phyloP scores from a whole-genome alignment of 1,140 invertebrate species.

The Plodia interpunctella region DNA sequence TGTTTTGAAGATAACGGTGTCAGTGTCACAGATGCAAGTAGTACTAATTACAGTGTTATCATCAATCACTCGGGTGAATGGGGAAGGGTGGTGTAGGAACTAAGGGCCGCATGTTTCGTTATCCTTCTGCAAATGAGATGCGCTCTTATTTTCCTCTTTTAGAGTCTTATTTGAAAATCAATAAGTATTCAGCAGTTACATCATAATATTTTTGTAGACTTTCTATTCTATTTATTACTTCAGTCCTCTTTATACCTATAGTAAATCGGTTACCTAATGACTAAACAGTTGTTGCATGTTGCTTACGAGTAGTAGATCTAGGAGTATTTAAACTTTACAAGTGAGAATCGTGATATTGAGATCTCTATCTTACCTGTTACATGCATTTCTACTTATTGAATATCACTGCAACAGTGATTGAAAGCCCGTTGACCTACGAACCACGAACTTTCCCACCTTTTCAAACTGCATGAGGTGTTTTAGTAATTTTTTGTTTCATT shows the following conservation, averaged over 20 bases:
- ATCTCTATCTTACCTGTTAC: constrained; percentile 8
- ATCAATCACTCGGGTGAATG: constrained; percentile 59
- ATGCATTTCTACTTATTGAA: not conserved
- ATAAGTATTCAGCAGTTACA: constrained; percentile 8
- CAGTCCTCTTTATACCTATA: not conserved
- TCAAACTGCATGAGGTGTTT: not conserved
- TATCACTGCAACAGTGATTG: constrained; percentile 13
- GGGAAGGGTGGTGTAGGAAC: constrained; percentile 27
- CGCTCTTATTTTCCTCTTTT: not conserved
- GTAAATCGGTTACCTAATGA: not conserved
- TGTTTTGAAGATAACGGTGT: constrained; percentile 16
- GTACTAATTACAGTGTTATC: constrained; percentile 59
- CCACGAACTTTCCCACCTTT: constrained; percentile 8
- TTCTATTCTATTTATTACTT: not conserved
- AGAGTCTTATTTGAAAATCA: constrained; percentile 7
- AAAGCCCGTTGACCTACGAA: constrained; percentile 16
- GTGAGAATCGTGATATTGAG: constrained; percentile 8
- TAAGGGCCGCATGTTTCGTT: not conserved
- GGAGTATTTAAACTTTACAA: not conserved
- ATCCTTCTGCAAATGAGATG: constrained; percentile 2
- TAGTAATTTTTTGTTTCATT: too few species aligned
- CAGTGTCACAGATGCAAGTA: constrained; percentile 30
- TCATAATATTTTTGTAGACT: not conserved
- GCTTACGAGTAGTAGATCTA: not conserved
- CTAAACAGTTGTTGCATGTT: not conserved